Evolutionary conservation across 2,888 invertebrate species (phyloP).

Genomic region (Eupithecia insigniata): DNA sequence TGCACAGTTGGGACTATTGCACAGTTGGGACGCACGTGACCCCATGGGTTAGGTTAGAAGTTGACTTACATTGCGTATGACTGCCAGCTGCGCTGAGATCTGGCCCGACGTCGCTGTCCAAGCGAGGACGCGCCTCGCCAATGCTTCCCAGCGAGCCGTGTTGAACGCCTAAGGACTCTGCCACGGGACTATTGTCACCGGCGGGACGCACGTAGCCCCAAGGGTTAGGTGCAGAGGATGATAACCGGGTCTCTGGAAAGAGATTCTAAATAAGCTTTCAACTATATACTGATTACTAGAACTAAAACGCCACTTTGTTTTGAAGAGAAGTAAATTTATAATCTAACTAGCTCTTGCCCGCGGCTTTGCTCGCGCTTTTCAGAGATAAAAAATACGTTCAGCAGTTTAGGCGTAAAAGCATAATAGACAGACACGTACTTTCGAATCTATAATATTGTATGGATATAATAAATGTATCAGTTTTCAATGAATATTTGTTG

Average conservation of each 20-base stretch:
- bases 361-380: too few species aligned
- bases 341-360: too few species aligned
- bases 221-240: constrained; percentile 74
- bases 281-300: too few species aligned
- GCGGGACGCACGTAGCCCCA: constrained; percentile 53
- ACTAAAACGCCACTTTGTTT: neutral
- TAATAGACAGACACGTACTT: too few species aligned
- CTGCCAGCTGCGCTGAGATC: constrained; percentile 80
- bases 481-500: neutral
- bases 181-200: constrained; percentile 65
- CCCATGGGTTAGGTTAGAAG: neutral
- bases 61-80: constrained; percentile 68
- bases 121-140: constrained; percentile 60
- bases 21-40: too few species aligned
- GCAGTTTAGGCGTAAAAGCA: too few species aligned
- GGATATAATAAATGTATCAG: too few species aligned
- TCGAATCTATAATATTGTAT: too few species aligned
- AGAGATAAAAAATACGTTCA: too few species aligned
- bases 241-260: constrained; percentile 60
- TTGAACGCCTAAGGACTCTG: constrained; percentile 61
- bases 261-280: neutral
- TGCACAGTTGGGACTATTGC: too few species aligned
- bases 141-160: constrained; percentile 61
- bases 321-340: too few species aligned
- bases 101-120: constrained; percentile 81